Conservation (phyloP, 2,888 invertebrate genomes). For the Himalopsyche japonica region DNA sequence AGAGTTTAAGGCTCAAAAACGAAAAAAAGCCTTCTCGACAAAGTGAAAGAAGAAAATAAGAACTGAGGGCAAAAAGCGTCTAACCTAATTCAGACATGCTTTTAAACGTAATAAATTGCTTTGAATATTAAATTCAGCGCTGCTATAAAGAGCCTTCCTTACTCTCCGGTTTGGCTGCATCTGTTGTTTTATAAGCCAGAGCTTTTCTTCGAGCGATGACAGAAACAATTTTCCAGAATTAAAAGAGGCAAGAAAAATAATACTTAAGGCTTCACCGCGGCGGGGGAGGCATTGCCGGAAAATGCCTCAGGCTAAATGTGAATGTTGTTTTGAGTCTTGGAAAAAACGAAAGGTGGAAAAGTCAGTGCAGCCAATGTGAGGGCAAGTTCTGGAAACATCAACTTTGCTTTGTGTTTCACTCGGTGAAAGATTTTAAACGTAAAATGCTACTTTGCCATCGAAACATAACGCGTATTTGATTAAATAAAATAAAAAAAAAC, state of each 20-base stretch:
- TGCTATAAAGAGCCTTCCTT: background rate
- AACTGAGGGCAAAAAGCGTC: slow-evolving; percentile 4
- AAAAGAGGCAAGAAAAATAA: slow-evolving; percentile 23
- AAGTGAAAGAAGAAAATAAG: slow-evolving; percentile 21
- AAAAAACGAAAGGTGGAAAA: background rate
- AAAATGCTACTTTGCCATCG: too few relatives aligned
- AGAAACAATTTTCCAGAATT: slow-evolving; percentile 33
- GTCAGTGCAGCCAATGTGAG: background rate
- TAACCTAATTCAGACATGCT: slow-evolving; percentile 40
- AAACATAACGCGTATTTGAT: too few relatives aligned
- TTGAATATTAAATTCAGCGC: slow-evolving; percentile 40
- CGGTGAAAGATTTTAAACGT: too few relatives aligned
- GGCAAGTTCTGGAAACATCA: background rate
- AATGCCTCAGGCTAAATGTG: background rate
- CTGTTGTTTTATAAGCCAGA: slow-evolving; percentile 6
- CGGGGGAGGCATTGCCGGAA: background rate
- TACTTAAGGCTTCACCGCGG: background rate
- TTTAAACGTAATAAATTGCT: slow-evolving; percentile 41
- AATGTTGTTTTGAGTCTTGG: background rate
- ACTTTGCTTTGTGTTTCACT: too few relatives aligned
- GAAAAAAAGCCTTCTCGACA: slow-evolving; percentile 6
- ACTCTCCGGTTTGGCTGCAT: slow-evolving; percentile 1
- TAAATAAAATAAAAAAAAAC: too few relatives aligned
- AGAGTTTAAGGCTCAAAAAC: background rate
- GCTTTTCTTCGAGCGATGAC: slow-evolving; percentile 27